Conservation (phyloP, 2,888 invertebrate species). For the Ochropleura leucogaster region DNA sequence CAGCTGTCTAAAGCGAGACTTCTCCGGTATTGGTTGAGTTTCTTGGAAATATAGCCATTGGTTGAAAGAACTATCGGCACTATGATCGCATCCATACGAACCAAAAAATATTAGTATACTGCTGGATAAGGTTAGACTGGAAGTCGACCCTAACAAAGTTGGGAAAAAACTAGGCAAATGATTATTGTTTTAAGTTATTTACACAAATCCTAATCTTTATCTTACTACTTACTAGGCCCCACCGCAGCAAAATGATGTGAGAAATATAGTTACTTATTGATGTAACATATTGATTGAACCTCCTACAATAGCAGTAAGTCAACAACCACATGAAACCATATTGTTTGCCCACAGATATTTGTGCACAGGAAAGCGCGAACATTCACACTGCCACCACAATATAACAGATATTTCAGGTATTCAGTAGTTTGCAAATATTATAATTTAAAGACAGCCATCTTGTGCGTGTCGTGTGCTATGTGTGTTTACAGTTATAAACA, state of each 20-base stretch:
- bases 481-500: not conserved
- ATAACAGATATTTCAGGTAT: slow-evolving; percentile 16
- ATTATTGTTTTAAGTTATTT: not conserved
- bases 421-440: slow-evolving; percentile 18
- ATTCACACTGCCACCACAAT: slow-evolving; percentile 12
- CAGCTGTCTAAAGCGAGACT: too few relatives aligned
- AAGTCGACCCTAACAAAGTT: too few relatives aligned
- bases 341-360: slow-evolving; percentile 24
- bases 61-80: too few relatives aligned
- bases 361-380: slow-evolving; percentile 10
- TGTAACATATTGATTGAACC: not conserved
- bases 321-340: slow-evolving; percentile 12
- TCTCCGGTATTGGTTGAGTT: too few relatives aligned
- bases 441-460: not conserved
- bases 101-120: too few relatives aligned
- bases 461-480: not conserved
- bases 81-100: too few relatives aligned
- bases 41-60: too few relatives aligned
- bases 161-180: too few relatives aligned
- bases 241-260: not conserved
- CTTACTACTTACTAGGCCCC: not conserved
- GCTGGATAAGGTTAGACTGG: too few relatives aligned
- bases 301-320: not conserved
- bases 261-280: not conserved
- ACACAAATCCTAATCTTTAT: not conserved